phyloP scores from a whole-genome alignment of 2,888 invertebrate genomes.

The Sarcophaga carnaria region DNA sequence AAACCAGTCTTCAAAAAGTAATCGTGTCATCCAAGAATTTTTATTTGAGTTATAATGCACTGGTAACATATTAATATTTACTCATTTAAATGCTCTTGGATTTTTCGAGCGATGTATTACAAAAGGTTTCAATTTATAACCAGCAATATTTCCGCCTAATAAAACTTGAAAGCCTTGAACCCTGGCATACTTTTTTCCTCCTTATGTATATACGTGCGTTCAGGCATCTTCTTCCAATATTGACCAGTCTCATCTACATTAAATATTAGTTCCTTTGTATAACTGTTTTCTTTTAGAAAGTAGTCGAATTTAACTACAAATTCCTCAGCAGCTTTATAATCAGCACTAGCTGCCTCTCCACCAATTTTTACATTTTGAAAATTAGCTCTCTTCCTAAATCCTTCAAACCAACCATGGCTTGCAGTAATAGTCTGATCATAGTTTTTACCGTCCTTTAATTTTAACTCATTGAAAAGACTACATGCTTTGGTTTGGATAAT shows the following conservation, averaged over 20 bases:
- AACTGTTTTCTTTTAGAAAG: too few species aligned
- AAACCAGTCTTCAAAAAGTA: too few species aligned
- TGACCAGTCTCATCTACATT: too few species aligned
- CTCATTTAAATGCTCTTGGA: background rate
- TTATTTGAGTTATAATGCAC: background rate
- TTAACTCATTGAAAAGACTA: background rate
- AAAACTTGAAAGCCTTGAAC: background rate
- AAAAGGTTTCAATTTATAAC: background rate
- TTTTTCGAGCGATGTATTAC: background rate
- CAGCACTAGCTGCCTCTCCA: too few species aligned
- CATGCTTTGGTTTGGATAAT: background rate
- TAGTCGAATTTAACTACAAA: too few species aligned
- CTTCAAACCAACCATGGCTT: background rate
- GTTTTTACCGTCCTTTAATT: background rate
- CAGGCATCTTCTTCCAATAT: too few species aligned
- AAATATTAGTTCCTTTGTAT: too few species aligned
- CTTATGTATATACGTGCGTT: background rate
- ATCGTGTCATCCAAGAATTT: too few species aligned
- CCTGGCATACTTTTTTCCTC: background rate
- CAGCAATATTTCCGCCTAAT: background rate
- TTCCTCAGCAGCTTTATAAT: too few species aligned
- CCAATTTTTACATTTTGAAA: background rate
- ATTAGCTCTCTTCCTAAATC: background rate
- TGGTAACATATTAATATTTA: slow-evolving; percentile 6
- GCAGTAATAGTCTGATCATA: background rate